Percentiles rank a stretch among this genome's conserved stretches.
phyloP scores from a whole-genome alignment of 2,797 vertebrate species.

The Lagocephalus sceleratus region DNA sequence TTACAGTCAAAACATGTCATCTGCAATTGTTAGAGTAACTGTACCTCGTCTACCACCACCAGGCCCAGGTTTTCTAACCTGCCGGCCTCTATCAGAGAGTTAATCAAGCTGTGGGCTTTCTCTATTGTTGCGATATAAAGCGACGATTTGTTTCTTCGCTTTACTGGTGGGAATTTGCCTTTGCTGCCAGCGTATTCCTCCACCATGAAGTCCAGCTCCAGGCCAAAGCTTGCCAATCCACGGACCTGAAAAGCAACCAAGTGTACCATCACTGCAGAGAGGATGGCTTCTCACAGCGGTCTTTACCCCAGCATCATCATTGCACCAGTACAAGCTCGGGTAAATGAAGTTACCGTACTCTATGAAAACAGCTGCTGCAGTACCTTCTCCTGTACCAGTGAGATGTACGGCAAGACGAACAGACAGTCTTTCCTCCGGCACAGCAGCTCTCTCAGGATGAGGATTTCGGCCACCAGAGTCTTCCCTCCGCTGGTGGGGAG shows the following conservation, averaged over 20 bases:
- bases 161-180: conserved; percentile 90
- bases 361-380: too few species aligned
- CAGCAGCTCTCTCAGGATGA: conserved; percentile 90
- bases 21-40: neutral
- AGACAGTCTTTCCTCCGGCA: conserved; percentile 89
- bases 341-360: too few species aligned
- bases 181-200: conserved; percentile 98
- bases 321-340: neutral
- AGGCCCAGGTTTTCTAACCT: conserved; percentile 83
- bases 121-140: conserved; percentile 93
- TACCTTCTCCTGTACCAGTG: conserved; percentile 98
- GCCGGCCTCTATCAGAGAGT: conserved; percentile 86
- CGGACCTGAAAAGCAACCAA: conserved; percentile 77
- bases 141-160: conserved; percentile 79
- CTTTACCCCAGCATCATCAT: neutral
- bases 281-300: neutral
- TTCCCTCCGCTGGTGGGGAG: conserved; percentile 96
- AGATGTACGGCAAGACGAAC: conserved; percentile 91
- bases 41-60: conserved; percentile 94
- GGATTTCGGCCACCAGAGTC: conserved; percentile 94
- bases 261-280: neutral
- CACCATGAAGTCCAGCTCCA: conserved; percentile 93
- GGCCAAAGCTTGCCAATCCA: conserved; percentile 83
- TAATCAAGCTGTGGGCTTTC: conserved; percentile 90
- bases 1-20: neutral